These are phyloP conservation scores for Sycobia sp. DNA, from an alignment of 1,140 invertebrate genomes.

Conservation along the genomic window DNA sequence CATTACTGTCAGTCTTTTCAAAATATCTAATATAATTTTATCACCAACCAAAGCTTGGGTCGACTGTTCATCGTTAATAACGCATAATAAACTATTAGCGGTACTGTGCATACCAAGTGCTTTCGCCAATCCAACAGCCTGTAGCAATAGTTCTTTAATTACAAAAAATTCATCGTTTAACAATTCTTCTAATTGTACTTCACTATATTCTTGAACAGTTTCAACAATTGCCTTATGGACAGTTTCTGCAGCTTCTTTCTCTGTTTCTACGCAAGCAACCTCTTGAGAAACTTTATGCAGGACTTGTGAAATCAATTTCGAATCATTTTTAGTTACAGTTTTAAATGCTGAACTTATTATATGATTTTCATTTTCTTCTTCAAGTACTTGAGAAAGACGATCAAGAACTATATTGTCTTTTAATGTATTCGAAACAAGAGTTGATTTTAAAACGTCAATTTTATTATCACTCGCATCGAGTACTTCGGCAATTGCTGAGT, in stretches of 20 bases:
- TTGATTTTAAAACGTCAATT: conserved; percentile 67
- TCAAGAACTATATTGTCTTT: conserved; percentile 65
- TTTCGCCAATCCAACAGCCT: conserved; percentile 74
- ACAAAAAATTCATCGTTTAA: conserved; percentile 62
- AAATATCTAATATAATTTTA: conserved; percentile 68
- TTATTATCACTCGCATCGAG: conserved; percentile 60
- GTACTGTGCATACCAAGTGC: conserved; percentile 71
- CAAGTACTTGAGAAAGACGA: conserved; percentile 65
- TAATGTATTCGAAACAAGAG: conserved; percentile 60
- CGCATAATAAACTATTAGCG: conserved; percentile 64
- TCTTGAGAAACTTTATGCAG: conserved; percentile 63
- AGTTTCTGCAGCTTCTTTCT: conserved; percentile 67
- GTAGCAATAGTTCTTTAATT: conserved; percentile 64
- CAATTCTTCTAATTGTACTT: conserved; percentile 60
- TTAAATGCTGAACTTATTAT: conserved; percentile 66
- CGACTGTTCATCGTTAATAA: conserved; percentile 68
- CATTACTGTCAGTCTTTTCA: conserved; percentile 75
- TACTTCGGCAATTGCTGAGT: conserved; percentile 45
- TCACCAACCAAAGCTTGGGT: conserved; percentile 66
- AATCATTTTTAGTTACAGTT: conserved; percentile 64
- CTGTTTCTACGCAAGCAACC: conserved; percentile 64
- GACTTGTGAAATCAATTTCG: conserved; percentile 63
- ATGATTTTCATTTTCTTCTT: conserved; percentile 63
- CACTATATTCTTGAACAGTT: conserved; percentile 67
- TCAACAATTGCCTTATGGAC: conserved; percentile 69